Evolutionary conservation across 2,113 vertebrate genomes (phyloP).

Genomic region (Petaurus breviceps): DNA sequence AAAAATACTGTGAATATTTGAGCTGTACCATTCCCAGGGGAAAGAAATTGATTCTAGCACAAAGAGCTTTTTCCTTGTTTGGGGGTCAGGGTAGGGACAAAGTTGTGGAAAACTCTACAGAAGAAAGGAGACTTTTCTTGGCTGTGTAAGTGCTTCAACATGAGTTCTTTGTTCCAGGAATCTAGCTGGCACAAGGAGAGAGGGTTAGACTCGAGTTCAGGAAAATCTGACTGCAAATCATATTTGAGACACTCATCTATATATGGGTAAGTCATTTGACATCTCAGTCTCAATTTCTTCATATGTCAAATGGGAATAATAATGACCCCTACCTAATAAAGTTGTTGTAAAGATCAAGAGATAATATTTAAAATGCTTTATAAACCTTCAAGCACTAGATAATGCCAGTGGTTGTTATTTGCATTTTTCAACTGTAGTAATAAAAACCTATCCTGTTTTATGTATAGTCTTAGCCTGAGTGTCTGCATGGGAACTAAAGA

Average conservation of each 20-base stretch:
- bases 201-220: neutral
- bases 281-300: neutral
- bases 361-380: neutral
- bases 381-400: neutral
- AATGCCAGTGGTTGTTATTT: neutral
- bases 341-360: neutral
- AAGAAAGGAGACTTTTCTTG: neutral
- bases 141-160: neutral
- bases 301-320: neutral
- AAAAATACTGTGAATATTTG: neutral
- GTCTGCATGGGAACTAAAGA: neutral
- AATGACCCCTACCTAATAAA: neutral
- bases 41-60: neutral
- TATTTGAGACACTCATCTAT: neutral
- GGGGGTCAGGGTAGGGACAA: neutral
- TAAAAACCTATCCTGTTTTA: neutral
- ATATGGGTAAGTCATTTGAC: neutral
- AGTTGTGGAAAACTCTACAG: neutral
- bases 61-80: neutral
- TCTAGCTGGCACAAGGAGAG: neutral
- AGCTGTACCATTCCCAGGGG: neutral
- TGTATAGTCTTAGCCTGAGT: neutral
- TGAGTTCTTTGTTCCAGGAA: neutral
- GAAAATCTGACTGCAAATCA: neutral
- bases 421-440: neutral